phyloP scores from a whole-genome alignment of 2,113 vertebrate genomes.

The Astur gentilis region DNA sequence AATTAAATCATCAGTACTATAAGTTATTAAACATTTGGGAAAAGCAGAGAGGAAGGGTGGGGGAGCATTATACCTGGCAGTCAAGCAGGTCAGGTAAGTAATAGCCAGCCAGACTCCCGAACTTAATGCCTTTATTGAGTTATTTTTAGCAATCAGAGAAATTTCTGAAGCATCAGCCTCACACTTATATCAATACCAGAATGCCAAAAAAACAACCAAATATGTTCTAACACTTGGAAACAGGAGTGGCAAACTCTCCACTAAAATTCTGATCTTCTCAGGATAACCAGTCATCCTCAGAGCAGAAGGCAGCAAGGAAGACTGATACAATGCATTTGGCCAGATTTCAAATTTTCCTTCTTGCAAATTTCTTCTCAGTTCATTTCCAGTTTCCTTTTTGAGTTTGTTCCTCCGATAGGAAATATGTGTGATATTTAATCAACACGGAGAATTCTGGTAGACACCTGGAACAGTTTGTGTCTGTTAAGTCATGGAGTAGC shows the following conservation, averaged over 20 bases:
- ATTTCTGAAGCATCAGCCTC: background rate
- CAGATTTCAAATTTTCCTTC: background rate
- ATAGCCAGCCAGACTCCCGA: background rate
- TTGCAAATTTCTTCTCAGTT: background rate
- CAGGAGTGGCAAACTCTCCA: background rate
- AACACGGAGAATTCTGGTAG: background rate
- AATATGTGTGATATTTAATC: background rate
- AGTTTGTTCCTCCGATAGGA: background rate
- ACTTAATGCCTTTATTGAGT: background rate
- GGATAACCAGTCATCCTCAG: background rate
- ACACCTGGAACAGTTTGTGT: background rate
- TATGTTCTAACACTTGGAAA: background rate
- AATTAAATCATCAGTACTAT: background rate
- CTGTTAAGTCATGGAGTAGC: background rate
- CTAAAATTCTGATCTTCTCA: background rate
- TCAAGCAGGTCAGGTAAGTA: background rate
- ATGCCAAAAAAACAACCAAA: background rate
- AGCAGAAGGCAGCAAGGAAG: background rate
- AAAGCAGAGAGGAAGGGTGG: background rate
- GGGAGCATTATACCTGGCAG: background rate
- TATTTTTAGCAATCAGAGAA: background rate
- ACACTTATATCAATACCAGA: background rate
- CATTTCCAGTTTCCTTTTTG: background rate
- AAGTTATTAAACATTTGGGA: background rate
- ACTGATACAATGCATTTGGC: background rate